These are phyloP conservation scores for Umimayanthus kanabou DNA, from an alignment of 92 coral and sea anemone genomes.

Conservation along the genomic window DNA sequence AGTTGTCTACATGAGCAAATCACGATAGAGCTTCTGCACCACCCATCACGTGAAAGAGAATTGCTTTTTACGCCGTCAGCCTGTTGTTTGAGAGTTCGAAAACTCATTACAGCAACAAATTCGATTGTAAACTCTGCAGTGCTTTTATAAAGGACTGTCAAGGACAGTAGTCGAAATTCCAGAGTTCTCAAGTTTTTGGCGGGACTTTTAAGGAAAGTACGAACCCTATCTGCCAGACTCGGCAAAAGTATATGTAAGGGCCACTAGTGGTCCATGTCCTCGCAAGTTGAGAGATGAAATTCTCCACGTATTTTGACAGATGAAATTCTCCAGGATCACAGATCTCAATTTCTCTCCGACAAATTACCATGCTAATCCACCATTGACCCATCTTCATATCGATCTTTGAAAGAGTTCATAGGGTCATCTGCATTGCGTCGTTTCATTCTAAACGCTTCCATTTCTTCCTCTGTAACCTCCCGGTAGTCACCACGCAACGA, in stretches of 20 bases:
- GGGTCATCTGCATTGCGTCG: conserved; percentile 93
- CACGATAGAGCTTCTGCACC: no score
- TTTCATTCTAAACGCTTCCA: conserved; percentile 93
- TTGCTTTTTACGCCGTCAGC: no score
- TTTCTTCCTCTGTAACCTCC: conserved; percentile 92
- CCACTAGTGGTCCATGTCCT: background rate
- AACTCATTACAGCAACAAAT: no score
- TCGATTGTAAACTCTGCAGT: no score
- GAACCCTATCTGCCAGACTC: no score
- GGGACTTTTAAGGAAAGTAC: no score
- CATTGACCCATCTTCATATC: conserved; percentile 34
- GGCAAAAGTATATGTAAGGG: background rate
- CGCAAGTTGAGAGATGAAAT: background rate
- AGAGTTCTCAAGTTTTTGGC: no score
- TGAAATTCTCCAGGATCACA: background rate
- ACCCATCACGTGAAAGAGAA: no score
- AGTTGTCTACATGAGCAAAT: no score
- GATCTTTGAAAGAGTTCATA: conserved; percentile 73
- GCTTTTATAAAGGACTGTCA: no score
- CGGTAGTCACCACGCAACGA: conserved; percentile 84
- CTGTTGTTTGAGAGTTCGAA: no score
- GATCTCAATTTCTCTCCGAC: background rate
- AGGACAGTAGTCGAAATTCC: no score
- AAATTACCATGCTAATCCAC: conserved; percentile 13
- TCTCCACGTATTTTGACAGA: background rate